Base-by-base conservation (phyloP, 2,113 vertebrate genomes). In the Myiagra hebetior region DNA sequence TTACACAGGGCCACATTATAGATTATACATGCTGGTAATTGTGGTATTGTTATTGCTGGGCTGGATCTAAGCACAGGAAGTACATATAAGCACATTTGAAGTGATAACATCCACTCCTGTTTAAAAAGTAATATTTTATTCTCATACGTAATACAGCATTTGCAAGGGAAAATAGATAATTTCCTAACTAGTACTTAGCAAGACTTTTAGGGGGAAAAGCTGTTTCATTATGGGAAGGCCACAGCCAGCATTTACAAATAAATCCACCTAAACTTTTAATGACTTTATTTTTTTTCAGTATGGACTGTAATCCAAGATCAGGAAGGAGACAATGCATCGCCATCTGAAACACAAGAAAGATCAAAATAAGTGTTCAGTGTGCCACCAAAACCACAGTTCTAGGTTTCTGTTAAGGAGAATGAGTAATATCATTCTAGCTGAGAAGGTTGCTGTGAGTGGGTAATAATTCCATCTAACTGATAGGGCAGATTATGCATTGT, bases 51-150 rank as follows among this genome's bases (percentile, higher is more conserved):
- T 91, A 97, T 92, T 96, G 87, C 93, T 70, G 22, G 65, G 63
- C 72, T 92, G 10, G 70, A 78, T 93, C 91, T 96, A 93, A 97
- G 94, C 76, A 92, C 93, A 96, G 97, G 97, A 98, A 97, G 92
- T 72, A 67, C 75, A 93, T 97, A 91, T 89, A 97, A 93, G 91
- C 89, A 53, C 77, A 41, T 94, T 67, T 72, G 73, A 77, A 95
- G 81, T 93, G 93, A 91, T 91, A 93, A 93, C 64, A 91, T 95
- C 93, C 89, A 89, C 62, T 68, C 28, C 73, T 65, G 80, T 79
- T 93, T 86, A 11, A 90, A 92, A 91, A 73, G 87, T 59, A 69
- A 12, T 93, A 55, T 89, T 95, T 95, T 89, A 79, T 79, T 89
- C 50, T 33, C 2, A 0, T 24, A 22, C 0, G 0, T 52, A 60